These are phyloP conservation scores for Isurus oxyrinchus DNA, from an alignment of 2,113 vertebrate genomes.

Conservation along the genomic window DNA sequence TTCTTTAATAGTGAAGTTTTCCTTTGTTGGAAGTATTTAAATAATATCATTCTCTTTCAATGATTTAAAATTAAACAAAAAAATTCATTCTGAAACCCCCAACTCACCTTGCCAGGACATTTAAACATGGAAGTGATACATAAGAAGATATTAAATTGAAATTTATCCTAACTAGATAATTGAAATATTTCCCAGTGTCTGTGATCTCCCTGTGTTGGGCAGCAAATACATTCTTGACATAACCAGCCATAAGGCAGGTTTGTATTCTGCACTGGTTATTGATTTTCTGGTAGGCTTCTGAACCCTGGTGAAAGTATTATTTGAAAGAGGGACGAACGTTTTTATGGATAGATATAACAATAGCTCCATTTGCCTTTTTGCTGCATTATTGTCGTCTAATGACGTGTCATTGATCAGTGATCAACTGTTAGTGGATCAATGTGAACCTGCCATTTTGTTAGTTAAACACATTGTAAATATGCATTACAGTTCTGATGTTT, in stretches of 20 bases:
- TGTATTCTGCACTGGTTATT: background rate
- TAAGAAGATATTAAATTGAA: background rate
- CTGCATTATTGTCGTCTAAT: background rate
- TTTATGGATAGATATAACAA: background rate
- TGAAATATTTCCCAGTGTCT: background rate
- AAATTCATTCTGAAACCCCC: background rate
- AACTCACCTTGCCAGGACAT: background rate
- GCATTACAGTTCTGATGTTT: no score
- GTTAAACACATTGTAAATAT: background rate
- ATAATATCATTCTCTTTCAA: background rate
- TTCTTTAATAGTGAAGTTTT: background rate
- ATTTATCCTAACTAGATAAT: background rate
- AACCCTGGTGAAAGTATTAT: background rate
- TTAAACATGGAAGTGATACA: background rate
- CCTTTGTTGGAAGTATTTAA: background rate
- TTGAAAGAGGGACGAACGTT: background rate
- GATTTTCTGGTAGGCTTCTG: background rate
- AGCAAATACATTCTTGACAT: background rate
- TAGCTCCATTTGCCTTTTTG: background rate
- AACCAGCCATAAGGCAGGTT: background rate
- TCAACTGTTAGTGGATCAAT: background rate
- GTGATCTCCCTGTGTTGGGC: background rate
- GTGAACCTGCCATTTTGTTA: background rate
- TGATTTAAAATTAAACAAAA: background rate
- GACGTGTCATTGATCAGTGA: background rate